These are phyloP conservation scores for Orchestia grillus DNA, from an alignment of 1,140 invertebrate genomes.

Conservation along the genomic window DNA sequence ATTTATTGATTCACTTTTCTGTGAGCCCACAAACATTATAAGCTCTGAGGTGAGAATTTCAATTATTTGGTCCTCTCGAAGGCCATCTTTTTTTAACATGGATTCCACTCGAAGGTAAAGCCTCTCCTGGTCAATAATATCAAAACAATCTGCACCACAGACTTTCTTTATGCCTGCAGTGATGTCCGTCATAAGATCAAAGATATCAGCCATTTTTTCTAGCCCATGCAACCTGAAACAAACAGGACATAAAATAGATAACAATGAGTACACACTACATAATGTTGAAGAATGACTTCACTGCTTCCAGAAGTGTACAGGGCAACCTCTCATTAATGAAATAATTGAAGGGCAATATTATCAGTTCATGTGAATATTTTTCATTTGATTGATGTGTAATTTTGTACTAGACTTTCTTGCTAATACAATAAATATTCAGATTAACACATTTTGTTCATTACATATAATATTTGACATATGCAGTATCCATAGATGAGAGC, in stretches of 20 bases:
- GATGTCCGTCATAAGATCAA: background rate
- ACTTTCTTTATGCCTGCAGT: background rate
- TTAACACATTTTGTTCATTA: no score
- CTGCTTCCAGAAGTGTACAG: no score
- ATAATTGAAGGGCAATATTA: no score
- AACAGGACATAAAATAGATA: background rate
- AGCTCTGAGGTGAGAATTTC: slow-evolving; percentile 33
- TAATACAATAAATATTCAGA: no score
- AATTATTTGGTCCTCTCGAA: background rate
- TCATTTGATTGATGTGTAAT: no score
- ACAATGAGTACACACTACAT: background rate
- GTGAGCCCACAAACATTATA: background rate
- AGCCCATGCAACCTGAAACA: background rate
- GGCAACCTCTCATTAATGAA: no score
- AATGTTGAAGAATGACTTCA: background rate
- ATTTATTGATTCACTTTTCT: background rate
- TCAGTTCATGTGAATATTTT: no score
- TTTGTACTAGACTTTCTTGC: no score
- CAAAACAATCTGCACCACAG: background rate
- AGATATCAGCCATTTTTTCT: background rate
- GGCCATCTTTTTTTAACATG: background rate
- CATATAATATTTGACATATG: no score
- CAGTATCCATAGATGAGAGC: no score
- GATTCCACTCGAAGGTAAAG: background rate
- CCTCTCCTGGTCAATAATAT: background rate